Evolutionary conservation across 2,113 vertebrate species (phyloP), one percentile per base, ranked within the genome.

Genomic region (Trinectes maculatus): DNA sequence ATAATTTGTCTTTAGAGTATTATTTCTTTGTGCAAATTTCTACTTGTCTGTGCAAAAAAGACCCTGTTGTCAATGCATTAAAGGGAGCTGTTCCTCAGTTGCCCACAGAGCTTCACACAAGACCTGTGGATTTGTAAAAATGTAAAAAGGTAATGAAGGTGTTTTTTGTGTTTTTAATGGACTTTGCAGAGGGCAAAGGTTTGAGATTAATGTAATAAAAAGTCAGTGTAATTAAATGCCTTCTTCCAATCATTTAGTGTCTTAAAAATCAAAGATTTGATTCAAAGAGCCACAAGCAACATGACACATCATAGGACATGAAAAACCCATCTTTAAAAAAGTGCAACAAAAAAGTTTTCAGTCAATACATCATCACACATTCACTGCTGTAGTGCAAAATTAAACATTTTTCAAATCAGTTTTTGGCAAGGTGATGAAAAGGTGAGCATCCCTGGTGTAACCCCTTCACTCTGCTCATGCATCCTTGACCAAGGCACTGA

Each of bases 91-190:
- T 76, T 60, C 93, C 92, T 92, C 93, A 93, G 85, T 91, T 93
- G 92, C 88, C 89, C 93, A 90, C 84, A 86, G 93, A 92, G 90
- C 90, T 84, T 85, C 79, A 91, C 84, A 94, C 89, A 93, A 89
- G 91, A 93, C 87, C 92, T 93, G 93, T 95, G 93, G 92, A 94
- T 95, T 95, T 96, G 95, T 98, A 96, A 89, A 97, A 95, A 93
- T 96, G 94, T 96, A 95, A 92, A 95, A 91, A 91, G n/a, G 80
- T 93, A 92, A 94, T 89, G 68, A 89, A 92, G 90, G 84, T 92
- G 93, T 93, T 93, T 95, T 91, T 92, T 90, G 95, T 94, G 94
- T 96, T 93, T 96, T 95, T 96, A 96, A 88, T 91, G 66, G 71
- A 84, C 83, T 75, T 89, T 82, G 71, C 79, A 90, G 86, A 91